A percentile compares a stretch with the other conserved stretches of the same genome.
These are phyloP conservation scores for Caenorhabditis sp. DNA, from an alignment of 2,888 invertebrate species.

Conservation along the genomic window DNA sequence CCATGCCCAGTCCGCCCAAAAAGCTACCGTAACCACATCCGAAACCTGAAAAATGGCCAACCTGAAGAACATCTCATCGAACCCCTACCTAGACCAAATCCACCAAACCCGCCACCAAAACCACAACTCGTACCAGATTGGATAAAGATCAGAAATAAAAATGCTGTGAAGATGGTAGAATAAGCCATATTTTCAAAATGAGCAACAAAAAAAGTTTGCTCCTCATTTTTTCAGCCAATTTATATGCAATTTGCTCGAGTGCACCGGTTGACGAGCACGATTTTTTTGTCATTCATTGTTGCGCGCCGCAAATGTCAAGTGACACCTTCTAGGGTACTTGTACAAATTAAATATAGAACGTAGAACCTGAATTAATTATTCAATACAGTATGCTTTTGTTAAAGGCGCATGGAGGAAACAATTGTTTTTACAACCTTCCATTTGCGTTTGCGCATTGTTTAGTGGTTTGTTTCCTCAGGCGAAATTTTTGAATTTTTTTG, in stretches of 20 bases:
- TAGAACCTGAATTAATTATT: too few relatives aligned
- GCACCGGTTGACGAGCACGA: neutral
- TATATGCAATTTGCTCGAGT: neutral
- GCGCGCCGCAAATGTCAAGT: neutral
- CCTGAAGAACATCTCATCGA: neutral
- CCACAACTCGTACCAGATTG: neutral
- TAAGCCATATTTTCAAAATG: neutral
- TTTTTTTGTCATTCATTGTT: neutral
- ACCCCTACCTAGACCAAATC: neutral
- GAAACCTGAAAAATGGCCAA: constrained; percentile 18
- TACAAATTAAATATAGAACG: neutral
- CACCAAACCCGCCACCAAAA: neutral
- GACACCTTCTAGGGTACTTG: neutral
- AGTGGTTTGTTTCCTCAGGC: too few relatives aligned
- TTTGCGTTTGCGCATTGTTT: too few relatives aligned
- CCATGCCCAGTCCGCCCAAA: constrained; percentile 37
- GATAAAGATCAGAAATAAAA: neutral
- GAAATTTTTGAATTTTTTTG: too few relatives aligned
- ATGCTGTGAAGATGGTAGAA: neutral
- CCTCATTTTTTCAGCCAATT: neutral
- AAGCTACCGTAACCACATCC: constrained; percentile 38
- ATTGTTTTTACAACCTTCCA: too few relatives aligned
- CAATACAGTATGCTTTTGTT: too few relatives aligned
- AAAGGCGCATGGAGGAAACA: too few relatives aligned
- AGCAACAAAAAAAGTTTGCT: neutral